A percentile compares a stretch with the other conserved stretches of the same genome.
These are phyloP conservation scores for Takifugu bimaculatus DNA, from an alignment of 2,113 vertebrate species.

Conservation along the genomic window DNA sequence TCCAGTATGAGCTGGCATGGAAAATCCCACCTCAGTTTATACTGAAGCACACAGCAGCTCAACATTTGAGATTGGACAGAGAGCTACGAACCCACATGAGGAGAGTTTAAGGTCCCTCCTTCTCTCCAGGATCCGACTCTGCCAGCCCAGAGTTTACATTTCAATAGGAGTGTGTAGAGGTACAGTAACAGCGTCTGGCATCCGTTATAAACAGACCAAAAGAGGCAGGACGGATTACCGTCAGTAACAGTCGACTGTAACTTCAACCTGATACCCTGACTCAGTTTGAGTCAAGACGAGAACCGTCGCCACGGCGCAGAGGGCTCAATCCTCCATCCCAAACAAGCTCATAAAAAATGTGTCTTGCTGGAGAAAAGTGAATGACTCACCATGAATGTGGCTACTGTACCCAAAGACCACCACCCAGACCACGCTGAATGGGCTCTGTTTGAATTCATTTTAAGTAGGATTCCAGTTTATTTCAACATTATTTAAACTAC, in stretches of 20 bases:
- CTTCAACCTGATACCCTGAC: constrained; percentile 2
- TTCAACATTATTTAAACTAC: too few relatives aligned
- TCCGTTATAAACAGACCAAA: constrained; percentile 37
- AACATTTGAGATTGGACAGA: constrained; percentile 40
- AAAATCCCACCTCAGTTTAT: constrained; percentile 65
- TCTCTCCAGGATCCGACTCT: constrained; percentile 10
- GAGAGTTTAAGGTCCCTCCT: constrained; percentile 27
- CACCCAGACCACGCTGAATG: too few relatives aligned
- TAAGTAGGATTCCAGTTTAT: too few relatives aligned
- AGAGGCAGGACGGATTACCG: constrained; percentile 29
- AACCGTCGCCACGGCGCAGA: background rate
- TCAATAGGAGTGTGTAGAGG: constrained; percentile 11
- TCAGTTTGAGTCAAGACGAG: background rate
- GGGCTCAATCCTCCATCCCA: too few relatives aligned
- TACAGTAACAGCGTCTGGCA: constrained; percentile 27
- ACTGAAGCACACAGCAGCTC: constrained; percentile 46
- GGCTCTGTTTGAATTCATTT: too few relatives aligned
- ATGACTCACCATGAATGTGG: background rate
- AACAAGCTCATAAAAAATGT: background rate
- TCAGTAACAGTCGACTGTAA: constrained; percentile 26
- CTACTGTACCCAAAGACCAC: background rate
- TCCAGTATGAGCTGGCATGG: constrained; percentile 67
- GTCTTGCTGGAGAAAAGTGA: background rate
- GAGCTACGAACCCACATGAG: constrained; percentile 36
- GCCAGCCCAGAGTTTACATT: constrained; percentile 44